Base-by-base conservation (phyloP, 2,113 vertebrate species). In the Perognathus longimembris region DNA sequence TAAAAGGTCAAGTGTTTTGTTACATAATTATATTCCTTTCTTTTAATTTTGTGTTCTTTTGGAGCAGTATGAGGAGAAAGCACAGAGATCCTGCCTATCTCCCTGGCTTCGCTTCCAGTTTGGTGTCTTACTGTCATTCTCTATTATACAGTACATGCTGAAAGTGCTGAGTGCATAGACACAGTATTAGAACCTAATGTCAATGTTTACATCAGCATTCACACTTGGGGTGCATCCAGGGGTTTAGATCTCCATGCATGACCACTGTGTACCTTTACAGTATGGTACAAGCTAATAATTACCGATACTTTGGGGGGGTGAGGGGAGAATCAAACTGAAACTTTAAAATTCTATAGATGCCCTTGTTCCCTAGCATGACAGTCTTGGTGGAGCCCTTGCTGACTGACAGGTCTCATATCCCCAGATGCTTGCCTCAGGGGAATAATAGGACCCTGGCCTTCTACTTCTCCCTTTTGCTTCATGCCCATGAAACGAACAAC, bases 1-100 rank as follows among this genome's bases (percentile, higher is more conserved):
- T 90, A 81, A 94, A 88, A 92, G 57, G 42, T 73, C 67, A 70
- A 50, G 14, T 89, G 50, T 89, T 91, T 94, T 81, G 80, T 89
- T 80, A 71, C 74, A 17, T 9, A 74, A 80, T 91, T 86, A 38
- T 26, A 79, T 79, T 77, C 66, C 50, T 93, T 89, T 80, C 30
- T 85, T 63, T 94, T 67, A 54, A 54, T 64, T n/a, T 61, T 38
- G n/a, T 70, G 34, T 70, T 21, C 36, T 70, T 70, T 21, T 36
- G 30, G 10, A 66, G 40, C 26, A 45, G 4, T 34, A 28, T 50
- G 32, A 9, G 18, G 40, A 42, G 32, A 34, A 83, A n/a, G 38
- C 79, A 67, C 0, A 67, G 80, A 34, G 32, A 50, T 34, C 64
- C 21, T 40, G 2, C 15, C 15, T 45, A 11, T 26, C 64, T 21